Base-by-base conservation (phyloP, 2,113 vertebrate species). In the Barnardius zonarius region DNA sequence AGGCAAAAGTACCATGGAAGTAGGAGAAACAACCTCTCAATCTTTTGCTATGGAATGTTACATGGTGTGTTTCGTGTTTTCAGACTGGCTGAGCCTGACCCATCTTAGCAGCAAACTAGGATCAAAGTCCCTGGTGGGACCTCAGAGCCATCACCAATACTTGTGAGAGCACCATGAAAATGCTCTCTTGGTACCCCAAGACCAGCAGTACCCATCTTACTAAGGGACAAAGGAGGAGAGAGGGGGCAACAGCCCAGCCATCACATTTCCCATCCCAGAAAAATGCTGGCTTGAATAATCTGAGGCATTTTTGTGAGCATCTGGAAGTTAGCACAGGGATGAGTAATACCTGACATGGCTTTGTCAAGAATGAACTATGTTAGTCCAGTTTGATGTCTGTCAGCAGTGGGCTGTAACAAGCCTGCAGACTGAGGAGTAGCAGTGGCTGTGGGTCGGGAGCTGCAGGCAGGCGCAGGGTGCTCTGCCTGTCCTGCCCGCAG, bases 291-390 rank as follows among this genome's bases (percentile, higher is more conserved):
- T 4, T n/a, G 67, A 83, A 62, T 77, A 88, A 90, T 24, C 62
- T 0, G 0, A 79, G 74, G 54, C 70, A 76, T 57, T 79, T 79
- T 59, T 84, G 55, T 68, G 44, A 87, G 85, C 92, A 90, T 87
- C 92, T 95, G 96, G 85, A 93, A 90, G 69, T 25, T 7, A 76
- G 62, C 62, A 37, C 9, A 31, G 81, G 52, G 80, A 86, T 89
- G 83, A 95, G 46, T 68, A 94, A 72, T 85, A 88, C 80, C 91
- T 97, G 88, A 64, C 44, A 82, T 3, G 61, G 44, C 44, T 84
- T 78, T 75, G 48, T 92, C 74, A 64, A 68, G 86, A 82, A 51
- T 10, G 80, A 92, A 69, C 67, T 62, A 12, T 0, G 4, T 72
- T 62, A 70, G 80, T 73, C 61, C 62, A 79, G 78, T 79, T 59